Conservation (phyloP, 2,888 invertebrate species). For the Rotaria socialis region DNA sequence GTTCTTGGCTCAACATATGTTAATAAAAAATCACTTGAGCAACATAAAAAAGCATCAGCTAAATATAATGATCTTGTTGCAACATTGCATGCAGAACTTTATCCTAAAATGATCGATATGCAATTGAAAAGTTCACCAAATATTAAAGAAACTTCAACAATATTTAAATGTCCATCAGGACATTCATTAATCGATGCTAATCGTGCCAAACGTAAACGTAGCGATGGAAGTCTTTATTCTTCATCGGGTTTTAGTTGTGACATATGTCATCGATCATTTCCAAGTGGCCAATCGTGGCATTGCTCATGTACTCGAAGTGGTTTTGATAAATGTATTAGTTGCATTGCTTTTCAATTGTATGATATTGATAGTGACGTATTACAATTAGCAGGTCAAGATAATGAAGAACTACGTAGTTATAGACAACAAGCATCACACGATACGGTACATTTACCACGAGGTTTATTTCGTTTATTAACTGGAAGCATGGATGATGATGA, state of each 20-base stretch:
- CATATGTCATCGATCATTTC: neutral
- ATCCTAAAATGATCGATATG: constrained; percentile 6
- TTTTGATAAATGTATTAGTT: constrained; percentile 14
- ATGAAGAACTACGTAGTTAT: constrained; percentile 2
- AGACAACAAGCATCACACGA: neutral
- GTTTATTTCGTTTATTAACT: neutral
- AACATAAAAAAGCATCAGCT: neutral
- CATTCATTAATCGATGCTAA: neutral
- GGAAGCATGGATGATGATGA: neutral
- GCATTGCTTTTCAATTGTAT: neutral
- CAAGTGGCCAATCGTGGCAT: neutral
- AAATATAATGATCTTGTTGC: constrained; percentile 7
- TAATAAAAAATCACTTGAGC: constrained; percentile 2
- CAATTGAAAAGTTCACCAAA: neutral
- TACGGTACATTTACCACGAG: neutral
- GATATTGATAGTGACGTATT: neutral
- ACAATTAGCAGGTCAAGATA: neutral
- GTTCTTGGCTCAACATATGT: neutral
- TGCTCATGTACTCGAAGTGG: neutral
- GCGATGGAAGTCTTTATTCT: neutral
- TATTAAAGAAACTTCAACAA: neutral
- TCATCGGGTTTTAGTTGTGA: neutral
- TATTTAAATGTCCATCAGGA: neutral
- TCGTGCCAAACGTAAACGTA: neutral
- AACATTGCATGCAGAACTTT: neutral